phyloP scores from a whole-genome alignment of 2,797 vertebrate genomes.

The Silurus aristotelis region DNA sequence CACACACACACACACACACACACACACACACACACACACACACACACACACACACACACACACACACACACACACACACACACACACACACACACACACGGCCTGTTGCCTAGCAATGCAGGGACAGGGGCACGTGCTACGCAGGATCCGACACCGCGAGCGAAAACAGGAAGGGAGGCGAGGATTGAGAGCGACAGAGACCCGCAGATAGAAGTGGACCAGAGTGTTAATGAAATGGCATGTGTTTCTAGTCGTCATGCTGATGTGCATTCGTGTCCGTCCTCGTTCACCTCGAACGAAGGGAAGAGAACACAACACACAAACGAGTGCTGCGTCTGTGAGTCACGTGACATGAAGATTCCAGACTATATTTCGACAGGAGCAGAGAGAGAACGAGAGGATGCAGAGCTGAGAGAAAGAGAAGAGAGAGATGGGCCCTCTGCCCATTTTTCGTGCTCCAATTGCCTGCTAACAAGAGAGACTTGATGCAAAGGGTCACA shows the following conservation, averaged over 20 bases:
- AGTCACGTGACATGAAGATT: slow-evolving; percentile 17
- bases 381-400: background rate
- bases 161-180: slow-evolving; percentile 60
- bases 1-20: slow-evolving; percentile 23
- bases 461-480: slow-evolving; percentile 33
- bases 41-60: slow-evolving; percentile 45
- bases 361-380: slow-evolving; percentile 24
- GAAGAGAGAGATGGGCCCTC: background rate
- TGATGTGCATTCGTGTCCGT: slow-evolving; percentile 24
- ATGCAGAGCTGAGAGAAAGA: too few relatives aligned
- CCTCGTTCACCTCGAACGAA: slow-evolving; percentile 24
- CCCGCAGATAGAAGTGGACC: slow-evolving; percentile 54
- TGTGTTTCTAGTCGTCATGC: slow-evolving; percentile 1
- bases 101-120: slow-evolving; percentile 81
- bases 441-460: slow-evolving; percentile 38
- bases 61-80: slow-evolving; percentile 60
- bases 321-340: background rate
- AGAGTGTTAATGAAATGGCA: slow-evolving; percentile 50
- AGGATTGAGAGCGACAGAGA: background rate
- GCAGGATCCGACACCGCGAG: slow-evolving; percentile 60
- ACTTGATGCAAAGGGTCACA: slow-evolving; percentile 5
- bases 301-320: background rate
- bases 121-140: slow-evolving; percentile 77
- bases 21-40: slow-evolving; percentile 58
- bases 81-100: slow-evolving; percentile 18